Conservation (phyloP, 2,888 invertebrate genomes). For the Apodemia mormo region DNA sequence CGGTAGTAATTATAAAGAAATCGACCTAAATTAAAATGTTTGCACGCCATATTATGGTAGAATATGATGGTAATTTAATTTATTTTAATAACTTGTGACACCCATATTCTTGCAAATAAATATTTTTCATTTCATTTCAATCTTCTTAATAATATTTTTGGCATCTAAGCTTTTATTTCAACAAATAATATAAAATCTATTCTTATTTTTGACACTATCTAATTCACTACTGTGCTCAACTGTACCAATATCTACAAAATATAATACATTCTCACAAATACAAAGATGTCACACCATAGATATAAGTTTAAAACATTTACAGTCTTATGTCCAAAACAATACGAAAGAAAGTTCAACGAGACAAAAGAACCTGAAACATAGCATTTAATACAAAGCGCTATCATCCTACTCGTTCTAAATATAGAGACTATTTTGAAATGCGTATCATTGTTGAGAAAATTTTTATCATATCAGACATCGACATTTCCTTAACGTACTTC, state of each 20-base stretch:
- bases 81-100: too few relatives aligned
- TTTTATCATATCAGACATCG: neutral
- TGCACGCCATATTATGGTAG: too few relatives aligned
- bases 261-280: conserved; percentile 11
- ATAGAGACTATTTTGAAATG: conserved; percentile 5
- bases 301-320: neutral
- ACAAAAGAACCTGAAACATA: neutral
- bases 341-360: neutral
- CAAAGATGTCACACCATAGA: neutral
- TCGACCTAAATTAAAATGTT: too few relatives aligned
- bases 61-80: too few relatives aligned
- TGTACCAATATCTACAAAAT: neutral
- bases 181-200: too few relatives aligned
- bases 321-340: neutral
- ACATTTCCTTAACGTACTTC: neutral
- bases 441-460: neutral
- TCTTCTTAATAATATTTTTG: too few relatives aligned
- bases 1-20: too few relatives aligned
- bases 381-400: neutral
- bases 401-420: neutral
- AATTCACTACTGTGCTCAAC: neutral
- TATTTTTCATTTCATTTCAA: too few relatives aligned
- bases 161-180: too few relatives aligned
- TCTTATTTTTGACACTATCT: too few relatives aligned
- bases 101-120: too few relatives aligned